Conservation (phyloP, 2,888 invertebrate species). For the Tortricodes alternella region DNA sequence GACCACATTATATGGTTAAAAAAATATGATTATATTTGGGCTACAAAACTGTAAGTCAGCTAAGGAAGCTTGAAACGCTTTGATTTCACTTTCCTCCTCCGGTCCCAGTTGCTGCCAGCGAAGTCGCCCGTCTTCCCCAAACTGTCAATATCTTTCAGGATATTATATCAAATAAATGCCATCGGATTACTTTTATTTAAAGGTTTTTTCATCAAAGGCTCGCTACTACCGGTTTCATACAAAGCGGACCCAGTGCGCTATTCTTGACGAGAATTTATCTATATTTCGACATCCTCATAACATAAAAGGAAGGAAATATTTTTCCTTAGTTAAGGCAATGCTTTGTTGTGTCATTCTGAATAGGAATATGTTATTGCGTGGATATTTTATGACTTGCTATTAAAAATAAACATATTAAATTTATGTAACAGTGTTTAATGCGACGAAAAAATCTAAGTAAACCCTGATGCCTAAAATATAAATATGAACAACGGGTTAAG, state of each 20-base stretch:
- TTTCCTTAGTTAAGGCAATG: slow-evolving; percentile 36
- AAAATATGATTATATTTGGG: too few relatives aligned
- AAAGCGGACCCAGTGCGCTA: slow-evolving; percentile 42
- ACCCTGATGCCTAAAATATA: too few relatives aligned
- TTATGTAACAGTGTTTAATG: too few relatives aligned
- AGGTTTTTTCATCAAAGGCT: slow-evolving; percentile 6
- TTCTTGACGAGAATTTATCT: slow-evolving; percentile 42
- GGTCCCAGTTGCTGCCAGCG: too few relatives aligned
- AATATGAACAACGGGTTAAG: too few relatives aligned
- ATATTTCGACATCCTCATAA: slow-evolving; percentile 40
- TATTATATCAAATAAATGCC: background rate
- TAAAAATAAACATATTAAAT: background rate
- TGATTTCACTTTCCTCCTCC: too few relatives aligned
- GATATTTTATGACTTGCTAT: background rate
- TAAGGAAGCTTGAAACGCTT: too few relatives aligned
- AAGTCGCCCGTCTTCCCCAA: background rate
- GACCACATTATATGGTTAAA: too few relatives aligned
- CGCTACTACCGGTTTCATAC: slow-evolving; percentile 29
- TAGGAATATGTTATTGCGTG: background rate
- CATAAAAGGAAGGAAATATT: slow-evolving; percentile 38
- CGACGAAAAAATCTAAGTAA: too few relatives aligned
- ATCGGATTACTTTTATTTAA: slow-evolving; percentile 3
- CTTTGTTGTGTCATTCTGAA: slow-evolving; percentile 34
- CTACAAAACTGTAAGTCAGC: too few relatives aligned
- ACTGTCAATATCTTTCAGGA: background rate